Evolutionary conservation across 2,888 invertebrate genomes (phyloP), one percentile per base, ranked within the genome.

Genomic region (Tenthredo notha): DNA sequence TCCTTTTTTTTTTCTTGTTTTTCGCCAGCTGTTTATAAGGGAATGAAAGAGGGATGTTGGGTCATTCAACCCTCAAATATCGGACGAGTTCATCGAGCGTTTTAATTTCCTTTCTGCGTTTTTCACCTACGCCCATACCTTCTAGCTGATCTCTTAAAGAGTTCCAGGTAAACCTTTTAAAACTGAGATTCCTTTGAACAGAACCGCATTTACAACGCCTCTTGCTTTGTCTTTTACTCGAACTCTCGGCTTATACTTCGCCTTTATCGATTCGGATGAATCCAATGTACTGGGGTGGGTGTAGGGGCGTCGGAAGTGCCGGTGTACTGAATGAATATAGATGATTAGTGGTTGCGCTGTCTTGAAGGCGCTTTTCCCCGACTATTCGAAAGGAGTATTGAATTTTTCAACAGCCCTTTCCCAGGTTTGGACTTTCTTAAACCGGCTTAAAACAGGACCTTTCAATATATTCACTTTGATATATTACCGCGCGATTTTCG

Each of bases 211-310:
- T 4, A 33, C n/a, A 18, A 33, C 54, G 77, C 54, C 50, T 54
- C 54, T 50, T 54, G 77, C 77, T 77, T 77, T 77, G 77, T 77
- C 77, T 77, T 50, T 77, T 50, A n/a, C 50, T 54, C 47, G 18
- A 77, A 77, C 74, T 43, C 43, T 47, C 43, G 12, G 74, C 47
- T 43, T 43, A 21, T 21, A 21, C 40, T n/a, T 25, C 43, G n/a
- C 74, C 21, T n/a, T 25, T 43, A 43, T 74, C 74, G 74, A 74
- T 74, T 74, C 43, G 74, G 29, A 74, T 67, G 67, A 67, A 67
- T 67, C 29, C 29, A 67, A 67, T 67, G 67, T 67, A 67, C 67
- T 33, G 29, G 15, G 40, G n/a, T 43, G 47, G 10, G 10, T 43
- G 37, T 21, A 74, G 43, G 43, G 15, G 74, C 74, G 43, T 25